These are phyloP conservation scores for Caenorhabditis inopinata DNA, from an alignment of 1,140 invertebrate species.

Conservation along the genomic window DNA sequence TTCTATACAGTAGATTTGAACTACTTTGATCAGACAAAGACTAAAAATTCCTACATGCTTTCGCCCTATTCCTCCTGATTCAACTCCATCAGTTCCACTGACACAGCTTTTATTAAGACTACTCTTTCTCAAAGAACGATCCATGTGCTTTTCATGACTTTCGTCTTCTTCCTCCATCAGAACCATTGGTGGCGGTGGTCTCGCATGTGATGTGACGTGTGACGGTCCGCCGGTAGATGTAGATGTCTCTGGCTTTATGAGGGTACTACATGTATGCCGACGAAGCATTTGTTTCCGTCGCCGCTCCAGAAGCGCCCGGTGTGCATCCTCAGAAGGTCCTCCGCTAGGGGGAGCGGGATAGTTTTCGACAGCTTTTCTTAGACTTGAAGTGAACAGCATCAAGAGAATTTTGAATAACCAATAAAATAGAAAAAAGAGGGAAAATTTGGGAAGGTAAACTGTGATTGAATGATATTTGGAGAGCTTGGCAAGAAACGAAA, in stretches of 20 bases:
- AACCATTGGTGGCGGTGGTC: neutral
- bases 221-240: no score
- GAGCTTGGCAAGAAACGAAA: no score
- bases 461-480: no score
- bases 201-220: slow-evolving; percentile 8
- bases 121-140: no score
- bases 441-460: neutral
- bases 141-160: no score
- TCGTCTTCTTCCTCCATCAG: neutral
- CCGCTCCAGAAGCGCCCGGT: slow-evolving; percentile 52
- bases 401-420: slow-evolving; percentile 13
- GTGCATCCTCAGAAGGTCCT: slow-evolving; percentile 43
- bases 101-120: no score
- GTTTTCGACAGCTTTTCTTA: slow-evolving; percentile 61
- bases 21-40: no score
- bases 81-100: no score
- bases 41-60: no score
- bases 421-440: slow-evolving; percentile 1
- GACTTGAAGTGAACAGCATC: slow-evolving; percentile 61
- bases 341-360: slow-evolving; percentile 32
- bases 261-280: slow-evolving; percentile 58
- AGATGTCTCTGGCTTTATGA: slow-evolving; percentile 29
- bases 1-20: no score
- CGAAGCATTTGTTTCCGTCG: slow-evolving; percentile 56
- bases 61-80: no score